Percentiles rank a stretch among this genome's conserved stretches.
These are phyloP conservation scores for Chelon auratus DNA, from an alignment of 2,797 vertebrate species.

Conservation along the genomic window DNA sequence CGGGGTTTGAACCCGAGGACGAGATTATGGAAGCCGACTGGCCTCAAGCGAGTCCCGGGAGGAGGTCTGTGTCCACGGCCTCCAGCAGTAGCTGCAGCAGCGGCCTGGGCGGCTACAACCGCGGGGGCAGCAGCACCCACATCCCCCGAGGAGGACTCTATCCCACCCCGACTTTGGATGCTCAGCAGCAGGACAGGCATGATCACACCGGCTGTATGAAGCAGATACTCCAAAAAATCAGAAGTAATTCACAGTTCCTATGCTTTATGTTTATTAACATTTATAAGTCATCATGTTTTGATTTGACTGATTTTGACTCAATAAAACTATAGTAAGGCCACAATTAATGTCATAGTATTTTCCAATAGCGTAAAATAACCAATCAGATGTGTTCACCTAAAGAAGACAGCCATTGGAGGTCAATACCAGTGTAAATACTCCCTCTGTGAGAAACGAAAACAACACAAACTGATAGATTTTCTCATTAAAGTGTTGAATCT, in stretches of 20 bases:
- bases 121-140: constrained; percentile 72
- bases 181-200: constrained; percentile 70
- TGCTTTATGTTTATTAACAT: too few relatives aligned
- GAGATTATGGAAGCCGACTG: constrained; percentile 93
- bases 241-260: constrained; percentile 82
- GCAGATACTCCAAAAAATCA: constrained; percentile 88
- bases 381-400: too few relatives aligned
- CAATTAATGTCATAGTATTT: too few relatives aligned
- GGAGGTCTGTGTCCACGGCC: constrained; percentile 83
- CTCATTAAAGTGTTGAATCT: too few relatives aligned
- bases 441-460: too few relatives aligned
- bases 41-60: constrained; percentile 88
- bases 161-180: constrained; percentile 76
- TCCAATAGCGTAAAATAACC: too few relatives aligned
- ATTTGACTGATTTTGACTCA: too few relatives aligned
- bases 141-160: constrained; percentile 81
- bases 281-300: too few relatives aligned
- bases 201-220: constrained; percentile 84
- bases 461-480: too few relatives aligned
- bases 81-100: constrained; percentile 83
- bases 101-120: constrained; percentile 79
- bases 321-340: too few relatives aligned
- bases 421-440: too few relatives aligned
- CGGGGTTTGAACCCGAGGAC: constrained; percentile 94
- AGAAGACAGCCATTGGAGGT: too few relatives aligned